These are phyloP conservation scores for Sprattus sprattus DNA, from an alignment of 2,113 vertebrate genomes.

Conservation along the genomic window DNA sequence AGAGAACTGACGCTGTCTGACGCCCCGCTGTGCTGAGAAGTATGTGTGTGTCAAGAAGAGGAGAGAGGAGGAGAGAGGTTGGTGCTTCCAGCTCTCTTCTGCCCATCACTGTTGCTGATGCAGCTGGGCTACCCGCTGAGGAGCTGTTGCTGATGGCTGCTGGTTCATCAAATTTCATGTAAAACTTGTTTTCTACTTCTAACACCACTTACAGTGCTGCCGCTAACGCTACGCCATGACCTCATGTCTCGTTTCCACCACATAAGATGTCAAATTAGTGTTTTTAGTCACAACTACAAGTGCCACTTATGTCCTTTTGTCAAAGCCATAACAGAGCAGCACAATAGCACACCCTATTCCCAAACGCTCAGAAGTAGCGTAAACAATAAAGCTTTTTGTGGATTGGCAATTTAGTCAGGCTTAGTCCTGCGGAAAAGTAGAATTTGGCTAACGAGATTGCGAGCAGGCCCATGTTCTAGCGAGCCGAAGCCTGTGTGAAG, in stretches of 20 bases:
- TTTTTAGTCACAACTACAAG: neutral
- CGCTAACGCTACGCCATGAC: neutral
- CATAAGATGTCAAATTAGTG: neutral
- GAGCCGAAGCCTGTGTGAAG: neutral
- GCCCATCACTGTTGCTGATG: conserved; percentile 29
- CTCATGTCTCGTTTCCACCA: neutral
- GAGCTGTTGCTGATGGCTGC: neutral
- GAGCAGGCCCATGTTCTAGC: neutral
- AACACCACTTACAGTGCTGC: neutral
- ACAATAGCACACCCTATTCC: neutral
- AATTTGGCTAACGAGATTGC: neutral
- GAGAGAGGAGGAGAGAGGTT: neutral
- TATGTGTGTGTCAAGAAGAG: neutral
- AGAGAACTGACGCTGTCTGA: neutral
- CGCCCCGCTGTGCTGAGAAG: neutral
- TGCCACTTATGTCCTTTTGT: neutral
- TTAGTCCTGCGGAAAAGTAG: neutral
- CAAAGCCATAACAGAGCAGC: neutral
- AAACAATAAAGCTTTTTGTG: neutral
- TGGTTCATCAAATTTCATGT: neutral
- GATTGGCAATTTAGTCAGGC: neutral
- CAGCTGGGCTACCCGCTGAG: conserved; percentile 10
- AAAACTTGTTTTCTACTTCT: neutral
- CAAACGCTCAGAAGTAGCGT: neutral
- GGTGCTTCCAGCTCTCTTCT: conserved; percentile 15